Percentiles rank a stretch among this genome's conserved stretches.
Evolutionary conservation across 53 echinoderm and acorn worm genomes (phyloP).

Genomic region (Henricia sp.): DNA sequence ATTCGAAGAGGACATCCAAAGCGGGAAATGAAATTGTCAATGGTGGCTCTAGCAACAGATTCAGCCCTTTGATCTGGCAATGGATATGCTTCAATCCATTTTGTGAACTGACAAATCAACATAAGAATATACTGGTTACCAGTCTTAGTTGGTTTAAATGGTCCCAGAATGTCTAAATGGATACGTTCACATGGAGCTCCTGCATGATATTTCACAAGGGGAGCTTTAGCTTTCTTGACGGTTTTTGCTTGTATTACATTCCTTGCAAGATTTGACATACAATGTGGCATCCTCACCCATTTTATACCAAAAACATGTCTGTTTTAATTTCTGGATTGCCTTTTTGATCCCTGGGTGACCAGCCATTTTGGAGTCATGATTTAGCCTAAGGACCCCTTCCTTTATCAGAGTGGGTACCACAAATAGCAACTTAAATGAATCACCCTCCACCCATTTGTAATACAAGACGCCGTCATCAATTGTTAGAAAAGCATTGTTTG

Average conservation of each 20-base stretch:
- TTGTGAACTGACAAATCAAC: slow-evolving; percentile 7
- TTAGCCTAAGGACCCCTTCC: background rate
- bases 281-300: background rate
- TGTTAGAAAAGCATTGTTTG: background rate
- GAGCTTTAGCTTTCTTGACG: slow-evolving; percentile 1
- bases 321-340: slow-evolving; percentile 12
- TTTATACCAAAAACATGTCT: slow-evolving; percentile 30
- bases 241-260: slow-evolving; percentile 4
- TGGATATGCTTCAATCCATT: background rate
- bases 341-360: slow-evolving; percentile 24
- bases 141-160: background rate
- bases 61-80: background rate
- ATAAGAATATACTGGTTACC: slow-evolving; percentile 17
- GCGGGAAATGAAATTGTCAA: slow-evolving; percentile 7
- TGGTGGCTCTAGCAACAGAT: background rate
- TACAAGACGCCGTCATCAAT: background rate
- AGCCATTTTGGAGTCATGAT: slow-evolving; percentile 26
- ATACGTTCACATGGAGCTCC: slow-evolving; percentile 23
- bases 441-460: background rate
- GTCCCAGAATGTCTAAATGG: slow-evolving; percentile 25
- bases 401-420: background rate
- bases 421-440: background rate
- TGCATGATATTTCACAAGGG: background rate
- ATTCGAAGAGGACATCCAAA: background rate
- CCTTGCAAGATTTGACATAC: slow-evolving; percentile 26